Percentiles rank a stretch among this genome's conserved stretches.
These are phyloP conservation scores for Lithosia quadra DNA, from an alignment of 2,888 invertebrate species.

Conservation along the genomic window DNA sequence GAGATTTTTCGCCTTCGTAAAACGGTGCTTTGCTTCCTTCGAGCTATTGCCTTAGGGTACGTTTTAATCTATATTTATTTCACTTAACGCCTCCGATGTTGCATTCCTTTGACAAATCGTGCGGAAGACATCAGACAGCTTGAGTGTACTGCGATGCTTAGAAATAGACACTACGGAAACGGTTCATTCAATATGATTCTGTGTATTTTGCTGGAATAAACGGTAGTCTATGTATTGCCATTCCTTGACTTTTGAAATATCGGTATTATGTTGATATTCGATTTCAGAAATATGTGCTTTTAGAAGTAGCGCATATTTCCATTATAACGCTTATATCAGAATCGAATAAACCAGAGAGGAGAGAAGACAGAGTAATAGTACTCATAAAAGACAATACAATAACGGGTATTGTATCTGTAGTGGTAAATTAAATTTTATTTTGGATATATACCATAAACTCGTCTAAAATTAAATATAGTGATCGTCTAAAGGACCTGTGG, in stretches of 20 bases:
- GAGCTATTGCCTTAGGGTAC: conserved; percentile 34
- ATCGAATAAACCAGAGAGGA: no score
- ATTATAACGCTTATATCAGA: no score
- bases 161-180: not conserved
- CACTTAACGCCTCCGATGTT: conserved; percentile 35
- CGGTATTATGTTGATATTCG: not conserved
- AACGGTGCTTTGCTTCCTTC: conserved; percentile 32
- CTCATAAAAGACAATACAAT: no score
- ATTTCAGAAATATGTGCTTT: not conserved
- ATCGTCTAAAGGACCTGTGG: no score
- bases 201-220: not conserved
- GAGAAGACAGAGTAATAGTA: no score
- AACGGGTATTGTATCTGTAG: no score
- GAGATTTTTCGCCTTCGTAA: conserved; percentile 47
- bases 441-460: no score
- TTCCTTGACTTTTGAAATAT: not conserved
- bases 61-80: conserved; percentile 51
- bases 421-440: no score
- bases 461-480: no score
- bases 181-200: not conserved
- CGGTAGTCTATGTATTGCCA: not conserved
- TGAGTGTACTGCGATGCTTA: not conserved
- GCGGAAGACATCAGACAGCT: conserved; percentile 34
- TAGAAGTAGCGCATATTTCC: not conserved
- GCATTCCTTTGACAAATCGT: conserved; percentile 46